Conservation (phyloP, 2,797 vertebrate species). For the Cirrhinus molitorella region DNA sequence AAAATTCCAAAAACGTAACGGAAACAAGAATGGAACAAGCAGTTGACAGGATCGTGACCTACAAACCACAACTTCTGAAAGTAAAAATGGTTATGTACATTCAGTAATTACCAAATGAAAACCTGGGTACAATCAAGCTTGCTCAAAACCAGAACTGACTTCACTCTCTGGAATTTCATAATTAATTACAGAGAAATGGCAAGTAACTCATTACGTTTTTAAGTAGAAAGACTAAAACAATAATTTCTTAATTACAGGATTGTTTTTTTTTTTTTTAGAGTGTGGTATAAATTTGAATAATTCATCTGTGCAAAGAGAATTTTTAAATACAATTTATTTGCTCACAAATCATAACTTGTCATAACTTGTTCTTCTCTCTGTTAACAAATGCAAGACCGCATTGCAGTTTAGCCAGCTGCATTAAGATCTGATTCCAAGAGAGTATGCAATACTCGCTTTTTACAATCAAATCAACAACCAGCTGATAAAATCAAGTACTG, state of each 20-base stretch:
- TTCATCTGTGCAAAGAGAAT: too few species aligned
- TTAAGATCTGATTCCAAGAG: background rate
- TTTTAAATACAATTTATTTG: too few species aligned
- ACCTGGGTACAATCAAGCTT: too few species aligned
- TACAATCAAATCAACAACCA: background rate
- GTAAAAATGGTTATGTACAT: background rate
- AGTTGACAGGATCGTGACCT: background rate
- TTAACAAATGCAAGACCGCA: background rate
- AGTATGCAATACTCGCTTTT: background rate
- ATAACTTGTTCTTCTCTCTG: background rate
- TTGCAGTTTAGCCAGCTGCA: background rate
- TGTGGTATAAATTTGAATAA: too few species aligned
- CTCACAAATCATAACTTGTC: background rate
- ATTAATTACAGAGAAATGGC: too few species aligned
- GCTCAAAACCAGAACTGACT: too few species aligned
- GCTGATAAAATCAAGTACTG: background rate
- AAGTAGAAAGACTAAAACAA: too few species aligned
- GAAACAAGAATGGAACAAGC: background rate
- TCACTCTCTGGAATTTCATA: too few species aligned
- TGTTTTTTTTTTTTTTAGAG: too few species aligned
- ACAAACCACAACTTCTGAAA: background rate
- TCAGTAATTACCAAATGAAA: background rate
- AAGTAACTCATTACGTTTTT: too few species aligned
- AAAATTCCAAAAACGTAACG: background rate
- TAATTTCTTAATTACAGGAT: too few species aligned